Percentiles rank a stretch among this genome's conserved stretches.
These are phyloP conservation scores for Haemorhous mexicanus DNA, from an alignment of 2,113 vertebrate species.

Conservation along the genomic window DNA sequence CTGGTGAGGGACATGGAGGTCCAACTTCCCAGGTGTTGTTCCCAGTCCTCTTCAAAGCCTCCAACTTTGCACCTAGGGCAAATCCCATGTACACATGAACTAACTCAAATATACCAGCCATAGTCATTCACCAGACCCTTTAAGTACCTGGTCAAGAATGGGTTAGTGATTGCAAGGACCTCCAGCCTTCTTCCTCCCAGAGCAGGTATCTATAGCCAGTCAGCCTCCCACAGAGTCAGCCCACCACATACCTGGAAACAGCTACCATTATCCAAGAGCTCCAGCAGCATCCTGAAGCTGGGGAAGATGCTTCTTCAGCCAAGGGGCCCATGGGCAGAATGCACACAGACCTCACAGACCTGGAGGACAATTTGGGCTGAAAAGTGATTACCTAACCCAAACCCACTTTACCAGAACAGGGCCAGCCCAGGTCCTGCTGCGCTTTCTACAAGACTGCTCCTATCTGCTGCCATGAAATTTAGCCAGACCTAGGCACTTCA, in stretches of 20 bases:
- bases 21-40: not conserved
- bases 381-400: not conserved
- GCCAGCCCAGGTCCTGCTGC: not conserved
- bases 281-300: not conserved
- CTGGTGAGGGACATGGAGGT: not conserved
- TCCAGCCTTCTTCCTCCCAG: not conserved
- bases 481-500: not conserved
- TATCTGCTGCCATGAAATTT: not conserved
- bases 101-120: not conserved
- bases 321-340: rapidly evolving
- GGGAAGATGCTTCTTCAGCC: not conserved
- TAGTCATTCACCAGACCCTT: not conserved
- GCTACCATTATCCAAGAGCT: not conserved
- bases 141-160: not conserved
- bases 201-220: not conserved
- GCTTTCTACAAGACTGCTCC: not conserved
- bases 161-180: not conserved
- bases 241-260: not conserved
- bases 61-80: not conserved
- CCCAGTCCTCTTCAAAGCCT: not conserved
- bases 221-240: rapidly evolving
- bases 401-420: not conserved
- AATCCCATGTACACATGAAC: not conserved
- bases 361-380: not conserved
- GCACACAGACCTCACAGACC: rapidly evolving